Percentiles rank a stretch among this genome's conserved stretches.
Evolutionary conservation across 2,888 invertebrate genomes (phyloP).

Genomic region (Hypercompe scribonia): DNA sequence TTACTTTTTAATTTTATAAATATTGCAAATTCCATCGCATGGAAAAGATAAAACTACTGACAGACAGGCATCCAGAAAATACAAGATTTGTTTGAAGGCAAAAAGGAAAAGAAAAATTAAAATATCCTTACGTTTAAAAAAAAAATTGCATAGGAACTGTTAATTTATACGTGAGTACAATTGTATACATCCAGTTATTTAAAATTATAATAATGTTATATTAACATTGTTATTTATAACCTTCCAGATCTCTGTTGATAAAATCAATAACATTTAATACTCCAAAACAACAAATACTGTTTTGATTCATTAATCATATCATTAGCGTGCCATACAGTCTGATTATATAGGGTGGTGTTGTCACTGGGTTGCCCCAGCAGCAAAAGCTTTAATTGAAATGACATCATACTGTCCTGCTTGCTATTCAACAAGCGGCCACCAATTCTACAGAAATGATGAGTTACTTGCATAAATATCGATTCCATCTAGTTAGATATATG

Average conservation of each 20-base stretch:
- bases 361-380: slow-evolving; percentile 14
- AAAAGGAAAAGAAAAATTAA: too few relatives aligned
- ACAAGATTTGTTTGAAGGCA: too few relatives aligned
- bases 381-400: slow-evolving; percentile 10
- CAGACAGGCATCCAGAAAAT: too few relatives aligned
- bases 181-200: too few relatives aligned
- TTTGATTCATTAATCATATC: slow-evolving; percentile 7
- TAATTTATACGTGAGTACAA: too few relatives aligned
- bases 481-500: not conserved
- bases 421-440: not conserved
- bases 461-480: not conserved
- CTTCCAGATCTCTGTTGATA: not conserved
- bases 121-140: too few relatives aligned
- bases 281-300: not conserved
- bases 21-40: not conserved
- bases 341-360: slow-evolving; percentile 10
- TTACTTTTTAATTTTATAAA: not conserved
- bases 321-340: not conserved
- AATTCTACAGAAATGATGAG: not conserved
- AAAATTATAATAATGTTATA: not conserved
- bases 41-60: not conserved
- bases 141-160: too few relatives aligned
- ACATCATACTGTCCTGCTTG: not conserved
- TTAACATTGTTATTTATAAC: not conserved
- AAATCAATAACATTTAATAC: not conserved